phyloP scores from a whole-genome alignment of 2,888 invertebrate species.

The Agrenia bidenticulata region DNA sequence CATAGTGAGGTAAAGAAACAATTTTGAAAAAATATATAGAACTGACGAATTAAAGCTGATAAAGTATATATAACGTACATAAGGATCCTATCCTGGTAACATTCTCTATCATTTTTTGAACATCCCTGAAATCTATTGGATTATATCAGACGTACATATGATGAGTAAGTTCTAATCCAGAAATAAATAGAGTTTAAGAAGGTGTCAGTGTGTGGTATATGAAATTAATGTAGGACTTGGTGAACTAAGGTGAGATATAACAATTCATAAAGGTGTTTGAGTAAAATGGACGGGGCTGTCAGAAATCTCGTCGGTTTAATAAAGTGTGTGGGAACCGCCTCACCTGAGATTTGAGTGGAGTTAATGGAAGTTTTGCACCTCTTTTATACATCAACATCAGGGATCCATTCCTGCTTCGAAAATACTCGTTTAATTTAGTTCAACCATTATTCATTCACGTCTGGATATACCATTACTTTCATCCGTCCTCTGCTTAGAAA shows the following conservation, averaged over 20 bases:
- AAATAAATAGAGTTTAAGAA: no score
- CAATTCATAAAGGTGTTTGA: conserved; percentile 24
- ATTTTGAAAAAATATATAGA: no score
- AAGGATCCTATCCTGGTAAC: neutral
- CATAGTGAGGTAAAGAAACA: no score
- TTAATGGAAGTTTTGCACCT: conserved; percentile 40
- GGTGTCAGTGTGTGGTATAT: neutral
- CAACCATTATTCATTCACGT: no score
- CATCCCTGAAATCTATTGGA: neutral
- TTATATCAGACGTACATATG: neutral
- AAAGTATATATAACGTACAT: no score
- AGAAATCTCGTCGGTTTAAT: conserved; percentile 41
- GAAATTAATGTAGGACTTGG: neutral
- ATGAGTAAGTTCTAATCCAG: neutral
- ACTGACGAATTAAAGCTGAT: no score
- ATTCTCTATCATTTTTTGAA: neutral
- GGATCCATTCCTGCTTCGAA: neutral
- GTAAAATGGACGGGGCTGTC: conserved; percentile 31
- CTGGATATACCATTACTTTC: no score
- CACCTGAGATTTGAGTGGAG: conserved; percentile 42
- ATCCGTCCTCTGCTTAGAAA: no score
- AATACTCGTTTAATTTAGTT: neutral
- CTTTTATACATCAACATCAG: conserved; percentile 24
- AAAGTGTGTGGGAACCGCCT: conserved; percentile 43
- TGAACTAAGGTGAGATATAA: conserved; percentile 3